These are phyloP conservation scores for Neostethus bicornis DNA, from an alignment of 2,797 vertebrate species.

Conservation along the genomic window DNA sequence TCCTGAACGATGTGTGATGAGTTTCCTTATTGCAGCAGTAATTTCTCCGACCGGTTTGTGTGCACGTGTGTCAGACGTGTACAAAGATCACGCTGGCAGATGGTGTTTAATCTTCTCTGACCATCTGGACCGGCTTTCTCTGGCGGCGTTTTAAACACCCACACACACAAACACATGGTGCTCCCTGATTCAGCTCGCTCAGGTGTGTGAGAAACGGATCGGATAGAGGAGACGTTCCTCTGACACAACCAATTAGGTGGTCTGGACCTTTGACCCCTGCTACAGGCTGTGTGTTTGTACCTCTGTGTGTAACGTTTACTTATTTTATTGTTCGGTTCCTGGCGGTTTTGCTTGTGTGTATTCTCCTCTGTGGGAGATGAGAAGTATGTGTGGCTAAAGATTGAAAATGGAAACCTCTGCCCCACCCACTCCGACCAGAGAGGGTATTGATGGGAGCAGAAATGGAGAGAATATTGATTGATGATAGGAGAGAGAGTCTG, in stretches of 20 bases:
- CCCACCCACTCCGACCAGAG: constrained; percentile 39
- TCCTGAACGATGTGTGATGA: constrained; percentile 21
- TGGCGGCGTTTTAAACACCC: constrained; percentile 61
- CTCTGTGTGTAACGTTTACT: not conserved
- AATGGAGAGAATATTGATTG: constrained; percentile 53
- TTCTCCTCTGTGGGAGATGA: constrained; percentile 15
- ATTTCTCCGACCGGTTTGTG: constrained; percentile 34
- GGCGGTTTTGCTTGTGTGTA: constrained; percentile 17
- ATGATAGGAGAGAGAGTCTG: constrained; percentile 32
- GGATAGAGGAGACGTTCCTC: constrained; percentile 32
- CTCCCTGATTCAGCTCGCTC: constrained; percentile 30
- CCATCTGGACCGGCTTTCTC: constrained; percentile 81
- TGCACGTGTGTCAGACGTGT: constrained; percentile 13
- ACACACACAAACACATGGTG: constrained; percentile 31
- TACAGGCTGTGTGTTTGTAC: not conserved
- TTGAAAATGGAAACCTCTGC: constrained; percentile 58
- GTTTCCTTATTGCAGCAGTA: constrained; percentile 29
- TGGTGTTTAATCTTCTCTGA: constrained; percentile 78
- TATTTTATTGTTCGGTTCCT: constrained; percentile 24
- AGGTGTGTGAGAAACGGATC: constrained; percentile 35
- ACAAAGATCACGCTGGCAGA: constrained; percentile 64
- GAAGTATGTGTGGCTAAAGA: constrained; percentile 27
- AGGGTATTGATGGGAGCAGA: constrained; percentile 58
- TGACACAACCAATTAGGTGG: constrained; percentile 13
- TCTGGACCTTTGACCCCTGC: constrained; percentile 31